Conservation (phyloP, 2,113 vertebrate species). For the Maccullochella peelii region DNA sequence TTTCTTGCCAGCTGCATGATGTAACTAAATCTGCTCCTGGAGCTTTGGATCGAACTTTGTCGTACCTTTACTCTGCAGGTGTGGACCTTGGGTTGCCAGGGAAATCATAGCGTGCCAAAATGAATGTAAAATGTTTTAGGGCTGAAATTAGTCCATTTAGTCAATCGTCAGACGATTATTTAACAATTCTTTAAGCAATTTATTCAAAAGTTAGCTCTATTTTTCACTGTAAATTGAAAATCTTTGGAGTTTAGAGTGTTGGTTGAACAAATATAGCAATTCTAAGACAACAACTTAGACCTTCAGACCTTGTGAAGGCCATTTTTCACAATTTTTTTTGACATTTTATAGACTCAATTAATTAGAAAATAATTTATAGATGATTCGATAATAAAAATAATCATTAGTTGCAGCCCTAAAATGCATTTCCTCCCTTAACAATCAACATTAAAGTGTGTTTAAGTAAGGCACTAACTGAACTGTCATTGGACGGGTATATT, state of each 20-base stretch:
- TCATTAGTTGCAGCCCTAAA: background rate
- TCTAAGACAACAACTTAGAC: background rate
- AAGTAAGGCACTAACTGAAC: background rate
- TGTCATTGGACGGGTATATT: background rate
- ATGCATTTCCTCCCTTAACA: background rate
- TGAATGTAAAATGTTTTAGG: background rate
- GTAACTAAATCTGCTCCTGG: background rate
- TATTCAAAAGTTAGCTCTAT: background rate
- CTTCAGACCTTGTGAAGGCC: background rate
- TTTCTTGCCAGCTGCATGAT: conserved; percentile 15
- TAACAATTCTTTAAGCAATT: background rate
- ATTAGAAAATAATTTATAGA: background rate
- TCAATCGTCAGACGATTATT: no score
- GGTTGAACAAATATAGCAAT: background rate
- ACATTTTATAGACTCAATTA: no score
- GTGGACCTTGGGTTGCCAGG: background rate
- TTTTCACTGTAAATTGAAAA: background rate
- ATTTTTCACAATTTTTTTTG: background rate
- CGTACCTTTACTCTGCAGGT: background rate
- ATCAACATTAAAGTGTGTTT: background rate
- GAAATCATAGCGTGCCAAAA: background rate
- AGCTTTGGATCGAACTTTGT: background rate
- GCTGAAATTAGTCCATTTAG: background rate
- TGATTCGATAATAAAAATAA: background rate
- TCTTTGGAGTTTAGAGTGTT: background rate